These are phyloP conservation scores for Lichenostomus cassidix DNA, from an alignment of 2,113 vertebrate species.

Conservation along the genomic window DNA sequence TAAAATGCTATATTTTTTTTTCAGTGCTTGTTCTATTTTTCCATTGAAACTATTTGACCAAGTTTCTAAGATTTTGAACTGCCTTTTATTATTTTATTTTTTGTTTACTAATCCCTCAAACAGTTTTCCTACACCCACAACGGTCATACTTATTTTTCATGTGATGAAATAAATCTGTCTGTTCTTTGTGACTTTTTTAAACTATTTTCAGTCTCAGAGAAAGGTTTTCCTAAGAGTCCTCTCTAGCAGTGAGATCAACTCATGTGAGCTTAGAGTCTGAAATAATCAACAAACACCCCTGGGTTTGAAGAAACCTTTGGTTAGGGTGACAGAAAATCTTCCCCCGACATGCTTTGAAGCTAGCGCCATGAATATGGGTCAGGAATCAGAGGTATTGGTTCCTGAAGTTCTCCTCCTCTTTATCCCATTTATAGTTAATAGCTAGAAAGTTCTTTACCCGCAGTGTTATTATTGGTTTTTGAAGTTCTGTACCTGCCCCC, in stretches of 20 bases:
- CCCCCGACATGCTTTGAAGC: no score
- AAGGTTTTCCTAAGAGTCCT: background rate
- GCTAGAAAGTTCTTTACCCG: no score
- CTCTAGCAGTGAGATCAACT: background rate
- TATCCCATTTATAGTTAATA: no score
- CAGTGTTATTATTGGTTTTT: no score
- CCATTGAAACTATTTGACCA: background rate
- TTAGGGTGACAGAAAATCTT: no score
- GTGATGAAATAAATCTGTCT: background rate
- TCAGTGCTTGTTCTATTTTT: background rate
- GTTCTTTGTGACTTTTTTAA: background rate
- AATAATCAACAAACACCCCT: no score
- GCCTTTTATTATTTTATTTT: background rate
- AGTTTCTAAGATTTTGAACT: background rate
- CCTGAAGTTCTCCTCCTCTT: no score
- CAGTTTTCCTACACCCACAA: background rate
- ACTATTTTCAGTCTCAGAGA: background rate
- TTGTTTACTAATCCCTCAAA: background rate
- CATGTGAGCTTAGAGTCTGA: no score
- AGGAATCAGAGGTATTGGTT: no score
- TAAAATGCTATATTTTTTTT: background rate
- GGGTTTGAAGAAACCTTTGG: no score
- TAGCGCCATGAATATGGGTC: no score
- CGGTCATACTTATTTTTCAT: background rate
- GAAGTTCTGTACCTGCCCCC: no score